These are phyloP conservation scores for Calameuta pallipes DNA, from an alignment of 2,888 invertebrate genomes.

Conservation along the genomic window DNA sequence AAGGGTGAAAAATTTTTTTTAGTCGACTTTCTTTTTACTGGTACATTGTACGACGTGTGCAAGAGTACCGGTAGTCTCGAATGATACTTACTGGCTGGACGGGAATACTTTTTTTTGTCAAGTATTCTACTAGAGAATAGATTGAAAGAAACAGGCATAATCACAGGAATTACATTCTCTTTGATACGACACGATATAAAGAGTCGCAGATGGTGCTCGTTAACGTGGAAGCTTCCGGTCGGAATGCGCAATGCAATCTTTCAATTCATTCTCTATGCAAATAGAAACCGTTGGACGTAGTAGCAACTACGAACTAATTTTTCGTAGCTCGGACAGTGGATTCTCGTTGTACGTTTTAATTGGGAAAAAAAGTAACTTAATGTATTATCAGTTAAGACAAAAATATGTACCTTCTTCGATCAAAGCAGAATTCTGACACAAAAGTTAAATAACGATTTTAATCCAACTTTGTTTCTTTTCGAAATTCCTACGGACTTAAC, in stretches of 20 bases:
- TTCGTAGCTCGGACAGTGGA: neutral
- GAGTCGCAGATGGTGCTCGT: conserved; percentile 1
- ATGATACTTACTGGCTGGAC: neutral
- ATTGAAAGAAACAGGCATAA: neutral
- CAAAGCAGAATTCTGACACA: neutral
- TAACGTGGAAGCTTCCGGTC: conserved; percentile 6
- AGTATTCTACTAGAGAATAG: neutral
- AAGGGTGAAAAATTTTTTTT: neutral
- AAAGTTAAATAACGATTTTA: no score
- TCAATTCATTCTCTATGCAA: conserved; percentile 53
- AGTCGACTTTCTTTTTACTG: neutral
- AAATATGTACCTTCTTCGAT: neutral
- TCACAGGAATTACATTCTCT: neutral
- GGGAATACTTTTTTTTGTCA: neutral
- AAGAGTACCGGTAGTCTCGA: neutral
- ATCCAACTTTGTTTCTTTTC: neutral
- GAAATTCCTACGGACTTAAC: neutral
- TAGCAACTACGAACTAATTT: neutral
- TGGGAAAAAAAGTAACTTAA: neutral
- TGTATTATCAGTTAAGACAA: neutral
- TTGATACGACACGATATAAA: neutral
- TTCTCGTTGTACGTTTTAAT: neutral
- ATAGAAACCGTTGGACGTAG: conserved; percentile 30
- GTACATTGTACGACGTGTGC: neutral
- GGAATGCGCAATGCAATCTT: conserved; percentile 31